Evolutionary conservation across 1,140 invertebrate species (phyloP).

Genomic region (Gryllus bimaculatus): DNA sequence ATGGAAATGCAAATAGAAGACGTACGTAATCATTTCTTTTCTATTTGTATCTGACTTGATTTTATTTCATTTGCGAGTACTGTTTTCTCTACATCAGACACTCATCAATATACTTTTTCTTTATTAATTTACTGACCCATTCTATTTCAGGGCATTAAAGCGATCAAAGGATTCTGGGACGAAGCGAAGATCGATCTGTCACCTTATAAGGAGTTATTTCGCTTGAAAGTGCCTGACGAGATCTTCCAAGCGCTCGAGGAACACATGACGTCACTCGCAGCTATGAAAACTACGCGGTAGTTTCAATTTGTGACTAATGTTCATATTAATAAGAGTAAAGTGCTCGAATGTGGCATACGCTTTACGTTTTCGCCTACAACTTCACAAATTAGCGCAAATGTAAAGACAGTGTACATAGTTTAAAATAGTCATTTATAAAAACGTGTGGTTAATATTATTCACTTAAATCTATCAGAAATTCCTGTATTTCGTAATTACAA

Average conservation of each 20-base stretch:
- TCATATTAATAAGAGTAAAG: too few species aligned
- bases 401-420: too few species aligned
- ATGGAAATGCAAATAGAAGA: conserved; percentile 76
- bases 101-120: background rate
- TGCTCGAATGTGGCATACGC: too few species aligned
- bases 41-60: background rate
- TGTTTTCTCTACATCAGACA: background rate
- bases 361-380: too few species aligned
- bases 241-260: conserved; percentile 63
- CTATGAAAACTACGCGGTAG: conserved; percentile 69
- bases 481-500: too few species aligned
- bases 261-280: conserved; percentile 60
- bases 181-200: conserved; percentile 57
- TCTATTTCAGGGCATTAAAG: conserved; percentile 48
- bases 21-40: conserved; percentile 28
- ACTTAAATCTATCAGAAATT: too few species aligned
- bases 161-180: conserved; percentile 60
- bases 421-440: too few species aligned
- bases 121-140: background rate
- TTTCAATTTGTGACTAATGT: background rate
- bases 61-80: background rate
- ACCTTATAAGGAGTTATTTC: conserved; percentile 49
- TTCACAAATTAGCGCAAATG: too few species aligned
- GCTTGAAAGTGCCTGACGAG: conserved; percentile 56
- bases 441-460: too few species aligned